These are phyloP conservation scores for Epizoanthus ramosus DNA, from an alignment of 92 coral and sea anemone species.

Conservation along the genomic window DNA sequence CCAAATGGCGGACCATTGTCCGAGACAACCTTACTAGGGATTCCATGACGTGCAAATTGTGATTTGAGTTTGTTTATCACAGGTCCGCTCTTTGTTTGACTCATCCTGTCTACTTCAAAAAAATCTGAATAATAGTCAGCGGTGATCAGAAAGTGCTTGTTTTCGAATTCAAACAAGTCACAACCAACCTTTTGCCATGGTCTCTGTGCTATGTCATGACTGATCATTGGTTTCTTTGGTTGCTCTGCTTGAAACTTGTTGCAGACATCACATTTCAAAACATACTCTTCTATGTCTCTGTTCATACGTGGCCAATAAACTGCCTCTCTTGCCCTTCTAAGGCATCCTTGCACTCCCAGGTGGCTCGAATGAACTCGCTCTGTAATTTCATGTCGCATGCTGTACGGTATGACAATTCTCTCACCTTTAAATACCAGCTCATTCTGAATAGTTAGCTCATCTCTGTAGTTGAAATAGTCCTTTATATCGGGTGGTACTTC, in stretches of 20 bases:
- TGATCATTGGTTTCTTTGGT: conserved; percentile 10
- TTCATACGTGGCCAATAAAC: conserved; percentile 22
- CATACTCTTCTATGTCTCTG: conserved; percentile 7
- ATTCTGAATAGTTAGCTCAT: not conserved
- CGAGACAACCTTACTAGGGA: not conserved
- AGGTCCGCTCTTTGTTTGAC: not conserved
- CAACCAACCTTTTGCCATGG: conserved; percentile 7
- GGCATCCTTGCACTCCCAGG: conserved; percentile 13
- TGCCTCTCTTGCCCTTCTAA: not conserved
- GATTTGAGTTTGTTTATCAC: not conserved
- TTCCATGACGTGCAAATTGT: not conserved
- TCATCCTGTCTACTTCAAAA: not conserved
- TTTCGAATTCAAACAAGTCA: not conserved
- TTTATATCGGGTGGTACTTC: not conserved
- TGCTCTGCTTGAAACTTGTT: conserved; percentile 19
- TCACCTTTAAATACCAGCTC: not conserved
- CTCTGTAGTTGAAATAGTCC: not conserved
- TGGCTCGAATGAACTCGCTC: conserved; percentile 12
- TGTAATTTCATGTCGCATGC: not conserved
- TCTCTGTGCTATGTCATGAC: not conserved
- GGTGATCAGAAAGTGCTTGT: not conserved
- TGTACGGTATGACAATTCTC: not conserved
- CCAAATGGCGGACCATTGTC: not conserved
- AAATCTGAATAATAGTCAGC: not conserved
- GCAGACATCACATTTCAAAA: not conserved